Percentiles rank a stretch among this genome's conserved stretches.
Conservation (phyloP, 2,888 invertebrate genomes). For the Poecilobothrus nobilitatus region DNA sequence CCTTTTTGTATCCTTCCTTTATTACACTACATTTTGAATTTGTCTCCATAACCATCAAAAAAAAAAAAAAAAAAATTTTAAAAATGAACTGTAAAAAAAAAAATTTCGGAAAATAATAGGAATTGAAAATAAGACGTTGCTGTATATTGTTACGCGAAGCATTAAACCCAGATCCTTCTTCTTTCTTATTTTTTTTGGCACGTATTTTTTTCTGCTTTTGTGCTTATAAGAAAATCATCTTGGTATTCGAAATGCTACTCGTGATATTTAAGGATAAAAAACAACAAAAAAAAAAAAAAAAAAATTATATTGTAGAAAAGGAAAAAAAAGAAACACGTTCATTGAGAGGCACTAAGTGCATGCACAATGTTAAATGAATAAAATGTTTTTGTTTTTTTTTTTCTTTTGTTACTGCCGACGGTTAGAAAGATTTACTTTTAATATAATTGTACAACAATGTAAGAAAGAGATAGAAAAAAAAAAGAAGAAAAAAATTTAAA, state of each 20-base stretch:
- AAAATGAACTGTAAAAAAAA: neutral
- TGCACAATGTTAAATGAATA: neutral
- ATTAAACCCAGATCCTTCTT: neutral
- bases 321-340: neutral
- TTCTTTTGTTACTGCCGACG: neutral
- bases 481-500: too few relatives aligned
- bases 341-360: neutral
- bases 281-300: neutral
- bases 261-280: too few relatives aligned
- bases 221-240: neutral
- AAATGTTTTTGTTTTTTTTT: neutral
- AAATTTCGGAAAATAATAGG: neutral
- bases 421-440: too few relatives aligned
- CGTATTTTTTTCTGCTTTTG: neutral
- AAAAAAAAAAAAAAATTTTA: neutral
- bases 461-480: too few relatives aligned
- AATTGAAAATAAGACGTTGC: neutral
- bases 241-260: neutral
- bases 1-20: neutral
- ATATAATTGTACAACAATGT: too few relatives aligned
- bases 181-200: neutral
- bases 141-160: neutral
- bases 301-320: neutral
- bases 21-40: neutral
- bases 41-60: neutral